phyloP scores from a whole-genome alignment of 2,888 invertebrate genomes.

The Yponomeuta plumbellus region DNA sequence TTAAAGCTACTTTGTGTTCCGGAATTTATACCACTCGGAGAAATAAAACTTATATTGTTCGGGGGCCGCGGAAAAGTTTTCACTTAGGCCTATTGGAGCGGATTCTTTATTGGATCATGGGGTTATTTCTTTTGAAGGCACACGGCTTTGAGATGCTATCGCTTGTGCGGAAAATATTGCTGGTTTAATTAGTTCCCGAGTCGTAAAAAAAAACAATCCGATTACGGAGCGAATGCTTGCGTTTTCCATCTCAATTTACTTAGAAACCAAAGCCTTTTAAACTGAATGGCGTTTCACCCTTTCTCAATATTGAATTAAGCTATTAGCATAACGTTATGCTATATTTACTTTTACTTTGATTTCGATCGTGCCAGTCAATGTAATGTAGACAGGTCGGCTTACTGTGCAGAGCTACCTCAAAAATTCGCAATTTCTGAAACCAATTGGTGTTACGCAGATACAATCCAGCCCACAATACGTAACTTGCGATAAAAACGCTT shows the following conservation, averaged over 20 bases:
- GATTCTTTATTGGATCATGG: conserved; percentile 69
- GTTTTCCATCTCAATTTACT: conserved; percentile 20
- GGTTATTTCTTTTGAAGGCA: conserved; percentile 59
- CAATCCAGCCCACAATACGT: too few species aligned
- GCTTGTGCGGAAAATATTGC: conserved; percentile 42
- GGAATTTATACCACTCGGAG: conserved; percentile 72
- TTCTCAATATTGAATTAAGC: too few species aligned
- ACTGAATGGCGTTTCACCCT: background rate
- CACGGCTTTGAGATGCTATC: conserved; percentile 34
- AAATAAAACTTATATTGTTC: conserved; percentile 74
- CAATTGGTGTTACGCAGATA: too few species aligned
- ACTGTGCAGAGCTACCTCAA: too few species aligned
- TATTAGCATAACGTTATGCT: too few species aligned
- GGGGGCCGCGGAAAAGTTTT: conserved; percentile 68
- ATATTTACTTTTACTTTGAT: too few species aligned
- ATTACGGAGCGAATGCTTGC: background rate
- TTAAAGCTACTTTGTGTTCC: conserved; percentile 74
- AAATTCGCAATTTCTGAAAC: too few species aligned
- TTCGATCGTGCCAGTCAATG: too few species aligned
- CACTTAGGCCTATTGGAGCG: conserved; percentile 67
- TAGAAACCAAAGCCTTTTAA: background rate
- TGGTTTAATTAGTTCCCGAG: conserved; percentile 35
- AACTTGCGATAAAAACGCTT: too few species aligned
- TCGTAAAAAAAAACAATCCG: background rate
- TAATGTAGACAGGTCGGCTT: too few species aligned